These are phyloP conservation scores for Rotaria socialis DNA, from an alignment of 2,888 invertebrate species.

Conservation along the genomic window DNA sequence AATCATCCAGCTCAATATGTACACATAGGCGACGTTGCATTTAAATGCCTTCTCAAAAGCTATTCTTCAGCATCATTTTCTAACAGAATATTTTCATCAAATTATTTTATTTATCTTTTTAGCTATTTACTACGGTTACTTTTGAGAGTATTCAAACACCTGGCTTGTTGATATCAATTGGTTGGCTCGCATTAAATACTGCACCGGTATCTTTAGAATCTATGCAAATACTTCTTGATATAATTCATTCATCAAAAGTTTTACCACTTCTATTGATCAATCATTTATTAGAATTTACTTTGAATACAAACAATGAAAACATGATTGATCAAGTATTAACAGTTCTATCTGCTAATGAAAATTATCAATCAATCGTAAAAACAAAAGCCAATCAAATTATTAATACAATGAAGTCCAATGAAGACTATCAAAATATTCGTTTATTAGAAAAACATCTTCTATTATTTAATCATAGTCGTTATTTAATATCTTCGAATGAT, in stretches of 20 bases:
- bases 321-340: not conserved
- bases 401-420: not conserved
- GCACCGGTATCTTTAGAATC: not conserved
- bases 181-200: not conserved
- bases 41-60: too few species aligned
- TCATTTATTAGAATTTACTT: not conserved
- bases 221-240: constrained; percentile 22
- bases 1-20: too few species aligned
- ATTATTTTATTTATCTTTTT: not conserved
- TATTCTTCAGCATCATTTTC: too few species aligned
- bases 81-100: too few species aligned
- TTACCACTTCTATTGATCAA: not conserved
- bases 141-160: not conserved
- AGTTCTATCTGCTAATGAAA: not conserved
- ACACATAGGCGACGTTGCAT: too few species aligned
- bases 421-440: constrained; percentile 9
- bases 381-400: not conserved
- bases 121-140: constrained; percentile 1
- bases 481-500: not conserved
- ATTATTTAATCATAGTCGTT: not conserved
- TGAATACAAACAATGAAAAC: not conserved
- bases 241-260: not conserved
- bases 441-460: not conserved
- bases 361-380: not conserved
- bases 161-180: not conserved